Conservation (phyloP, 1,140 invertebrate genomes). For the Drosophila guanche region DNA sequence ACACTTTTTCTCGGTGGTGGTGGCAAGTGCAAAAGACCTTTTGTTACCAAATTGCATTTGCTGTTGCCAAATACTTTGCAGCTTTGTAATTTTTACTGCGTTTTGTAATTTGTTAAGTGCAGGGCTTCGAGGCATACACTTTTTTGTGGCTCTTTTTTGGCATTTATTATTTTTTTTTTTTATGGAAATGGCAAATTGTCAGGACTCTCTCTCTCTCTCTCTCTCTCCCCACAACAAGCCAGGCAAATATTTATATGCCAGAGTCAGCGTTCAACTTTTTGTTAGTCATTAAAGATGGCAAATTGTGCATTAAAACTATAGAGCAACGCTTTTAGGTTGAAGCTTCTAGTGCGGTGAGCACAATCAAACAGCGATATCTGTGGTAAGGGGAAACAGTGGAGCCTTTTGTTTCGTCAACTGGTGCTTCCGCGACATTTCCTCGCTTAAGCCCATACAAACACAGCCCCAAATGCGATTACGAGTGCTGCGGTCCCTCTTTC, state of each 20-base stretch:
- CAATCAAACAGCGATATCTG: no score
- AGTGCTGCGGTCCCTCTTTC: conserved; percentile 2
- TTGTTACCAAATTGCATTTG: conserved; percentile 65
- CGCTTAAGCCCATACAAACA: not conserved
- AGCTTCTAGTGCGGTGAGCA: not conserved
- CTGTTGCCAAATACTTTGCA: conserved; percentile 68
- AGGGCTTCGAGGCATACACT: conserved; percentile 13
- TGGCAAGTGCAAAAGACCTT: conserved; percentile 49
- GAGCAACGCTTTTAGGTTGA: not conserved
- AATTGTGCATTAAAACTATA: conserved; percentile 2
- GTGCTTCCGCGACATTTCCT: conserved; percentile 36
- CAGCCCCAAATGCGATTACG: conserved; percentile 13
- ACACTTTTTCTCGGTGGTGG: conserved; percentile 11
- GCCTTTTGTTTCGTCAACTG: conserved; percentile 48
- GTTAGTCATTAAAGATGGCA: no score
- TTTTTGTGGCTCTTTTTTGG: conserved; percentile 21
- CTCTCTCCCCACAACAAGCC: conserved; percentile 11
- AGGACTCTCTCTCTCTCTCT: not conserved
- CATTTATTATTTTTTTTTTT: conserved; percentile 7
- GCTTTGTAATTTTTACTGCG: conserved; percentile 75
- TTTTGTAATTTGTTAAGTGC: conserved; percentile 75
- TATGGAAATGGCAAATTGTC: no score
- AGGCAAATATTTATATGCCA: conserved; percentile 59
- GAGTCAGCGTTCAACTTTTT: conserved; percentile 39
- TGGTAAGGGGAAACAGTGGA: not conserved